A percentile compares a stretch with the other conserved stretches of the same genome.
Conservation (phyloP, 2,113 vertebrate genomes). For the Micromys minutus region DNA sequence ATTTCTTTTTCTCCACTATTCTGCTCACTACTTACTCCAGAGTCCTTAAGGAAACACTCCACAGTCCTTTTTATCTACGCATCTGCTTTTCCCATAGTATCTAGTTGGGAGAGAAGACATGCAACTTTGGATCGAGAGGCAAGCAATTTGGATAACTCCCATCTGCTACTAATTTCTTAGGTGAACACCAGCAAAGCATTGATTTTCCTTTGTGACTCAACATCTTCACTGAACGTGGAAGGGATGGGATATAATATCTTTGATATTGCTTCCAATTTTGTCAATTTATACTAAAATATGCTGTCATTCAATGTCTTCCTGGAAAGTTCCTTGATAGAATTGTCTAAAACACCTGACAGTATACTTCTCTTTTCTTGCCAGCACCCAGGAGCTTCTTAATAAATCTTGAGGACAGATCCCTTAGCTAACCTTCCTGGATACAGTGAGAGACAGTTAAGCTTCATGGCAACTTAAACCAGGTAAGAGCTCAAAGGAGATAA, state of each 20-base stretch:
- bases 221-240: neutral
- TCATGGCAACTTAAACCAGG: neutral
- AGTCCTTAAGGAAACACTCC: neutral
- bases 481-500: neutral
- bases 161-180: neutral
- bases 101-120: neutral
- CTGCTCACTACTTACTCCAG: neutral
- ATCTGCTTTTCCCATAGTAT: neutral
- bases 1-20: neutral
- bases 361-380: neutral
- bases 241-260: neutral
- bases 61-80: neutral
- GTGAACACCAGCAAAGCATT: neutral
- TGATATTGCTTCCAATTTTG: neutral
- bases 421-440: neutral
- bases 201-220: neutral
- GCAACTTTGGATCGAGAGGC: neutral
- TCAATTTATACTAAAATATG: slow-evolving; percentile 54
- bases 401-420: neutral
- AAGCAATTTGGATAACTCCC: neutral
- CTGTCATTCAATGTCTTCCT: slow-evolving; percentile 2
- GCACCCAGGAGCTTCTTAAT: neutral
- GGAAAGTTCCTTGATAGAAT: neutral
- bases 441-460: neutral
- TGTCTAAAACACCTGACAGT: neutral